Evolutionary conservation across 2,888 invertebrate genomes (phyloP).

Genomic region (Heliconius sara): DNA sequence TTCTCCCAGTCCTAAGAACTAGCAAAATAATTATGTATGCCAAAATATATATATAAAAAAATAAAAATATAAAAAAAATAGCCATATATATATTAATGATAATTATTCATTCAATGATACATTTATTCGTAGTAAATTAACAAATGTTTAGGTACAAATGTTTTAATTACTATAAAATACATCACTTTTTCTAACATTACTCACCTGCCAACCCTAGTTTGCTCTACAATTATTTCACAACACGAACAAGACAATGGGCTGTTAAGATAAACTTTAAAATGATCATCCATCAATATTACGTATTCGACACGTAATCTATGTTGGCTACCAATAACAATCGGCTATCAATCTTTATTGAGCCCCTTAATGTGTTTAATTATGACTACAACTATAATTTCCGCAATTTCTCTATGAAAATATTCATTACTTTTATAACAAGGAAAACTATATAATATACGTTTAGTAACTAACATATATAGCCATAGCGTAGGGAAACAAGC

Average conservation of each 20-base stretch:
- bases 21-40: not conserved
- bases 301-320: slow-evolving; percentile 40
- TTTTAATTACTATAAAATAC: slow-evolving; percentile 5
- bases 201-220: not conserved
- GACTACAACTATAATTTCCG: slow-evolving; percentile 17
- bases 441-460: not conserved
- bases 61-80: not conserved
- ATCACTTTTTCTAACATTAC: slow-evolving; percentile 23
- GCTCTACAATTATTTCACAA: slow-evolving; percentile 27
- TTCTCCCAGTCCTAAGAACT: no score
- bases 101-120: not conserved
- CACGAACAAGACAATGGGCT: slow-evolving; percentile 38
- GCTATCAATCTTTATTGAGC: slow-evolving; percentile 22
- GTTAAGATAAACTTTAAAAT: slow-evolving; percentile 42
- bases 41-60: not conserved
- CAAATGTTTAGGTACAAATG: not conserved
- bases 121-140: not conserved
- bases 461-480: no score
- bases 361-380: slow-evolving; percentile 19
- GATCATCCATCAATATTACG: slow-evolving; percentile 43
- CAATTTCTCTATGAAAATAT: slow-evolving; percentile 14
- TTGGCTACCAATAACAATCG: slow-evolving; percentile 36
- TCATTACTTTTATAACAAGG: not conserved
- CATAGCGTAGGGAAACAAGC: no score
- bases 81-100: not conserved